Evolutionary conservation across 2,888 invertebrate species (phyloP).

Genomic region (Acrobasis repandana): DNA sequence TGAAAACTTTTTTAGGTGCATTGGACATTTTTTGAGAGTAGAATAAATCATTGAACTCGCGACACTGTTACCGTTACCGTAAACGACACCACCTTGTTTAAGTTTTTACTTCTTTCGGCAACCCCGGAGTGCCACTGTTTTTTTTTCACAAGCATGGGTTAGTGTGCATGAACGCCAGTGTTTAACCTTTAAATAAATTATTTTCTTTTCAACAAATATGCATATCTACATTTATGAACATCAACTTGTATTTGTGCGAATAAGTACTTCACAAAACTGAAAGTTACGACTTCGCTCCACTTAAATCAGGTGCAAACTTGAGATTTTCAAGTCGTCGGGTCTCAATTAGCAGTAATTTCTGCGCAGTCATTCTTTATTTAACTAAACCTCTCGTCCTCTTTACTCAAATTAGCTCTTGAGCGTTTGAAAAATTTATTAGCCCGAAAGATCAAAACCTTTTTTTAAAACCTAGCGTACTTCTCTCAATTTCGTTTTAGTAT

Average conservation of each 20-base stretch:
- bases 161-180: no score
- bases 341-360: conserved; percentile 17
- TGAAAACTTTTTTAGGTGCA: no score
- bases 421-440: conserved; percentile 14
- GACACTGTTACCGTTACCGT: no score
- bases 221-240: no score
- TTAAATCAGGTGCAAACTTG: conserved; percentile 12
- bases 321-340: conserved; percentile 6
- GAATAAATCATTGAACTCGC: no score
- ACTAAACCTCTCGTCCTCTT: conserved; percentile 13
- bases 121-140: no score
- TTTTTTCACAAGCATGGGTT: no score
- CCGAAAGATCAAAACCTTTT: conserved; percentile 7
- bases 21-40: no score
- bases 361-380: conserved; percentile 16
- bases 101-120: no score
- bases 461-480: not conserved
- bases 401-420: conserved; percentile 11
- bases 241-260: not conserved
- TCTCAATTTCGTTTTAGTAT: not conserved
- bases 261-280: not conserved
- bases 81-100: no score
- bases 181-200: no score
- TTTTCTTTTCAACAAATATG: no score
- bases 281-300: not conserved